Evolutionary conservation across 2,888 invertebrate species (phyloP), one percentile per base, ranked within the genome.

Genomic region (Oegoconia quadripuncta): DNA sequence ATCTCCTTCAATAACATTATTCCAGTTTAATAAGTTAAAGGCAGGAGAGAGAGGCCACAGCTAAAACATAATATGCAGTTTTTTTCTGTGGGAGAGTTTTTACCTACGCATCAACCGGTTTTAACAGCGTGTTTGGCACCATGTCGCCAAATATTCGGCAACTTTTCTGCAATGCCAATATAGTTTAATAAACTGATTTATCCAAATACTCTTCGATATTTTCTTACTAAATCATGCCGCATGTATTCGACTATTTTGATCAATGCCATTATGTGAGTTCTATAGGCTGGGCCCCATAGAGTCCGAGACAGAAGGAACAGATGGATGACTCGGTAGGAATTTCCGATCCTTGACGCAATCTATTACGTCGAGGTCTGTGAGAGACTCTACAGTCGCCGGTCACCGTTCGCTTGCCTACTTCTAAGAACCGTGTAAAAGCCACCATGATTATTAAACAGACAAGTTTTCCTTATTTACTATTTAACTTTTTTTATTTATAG

Each of bases 401-500:
- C 37, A 34, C n/a, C n/a, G n/a, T n/a, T n/a, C 48, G 35, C 37
- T 18, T 50, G 46, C 52, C 55, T 53, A 61, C 47, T 73, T 75
- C 74, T 60, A 32, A 66, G 75, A 75, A 76, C 45, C 42, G 45
- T 52, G 58, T 61, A 66, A 64, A 60, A 49, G 52, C 57, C 59
- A 41, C 13, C 17, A 13, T 31, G 34, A 15, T 40, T 23, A 48
- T 50, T 53, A 41, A 46, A 42, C 33, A 30, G n/a, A n/a, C 32
- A 33, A 29, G 41, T 74, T 74, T 74, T 74, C 74, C 74, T 72
- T 63, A 59, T 73, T 66, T 60, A 53, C 47, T 36, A 50, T 46
- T 42, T 46, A 44, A 3, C 27, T 12, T 11, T 8, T 23, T 23
- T n/a, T 23, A 23, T 30, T 15, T 16, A 28, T 28, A 14, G 28